Evolutionary conservation across 2,113 vertebrate genomes (phyloP).

Genomic region (Amblyornis subalaris): DNA sequence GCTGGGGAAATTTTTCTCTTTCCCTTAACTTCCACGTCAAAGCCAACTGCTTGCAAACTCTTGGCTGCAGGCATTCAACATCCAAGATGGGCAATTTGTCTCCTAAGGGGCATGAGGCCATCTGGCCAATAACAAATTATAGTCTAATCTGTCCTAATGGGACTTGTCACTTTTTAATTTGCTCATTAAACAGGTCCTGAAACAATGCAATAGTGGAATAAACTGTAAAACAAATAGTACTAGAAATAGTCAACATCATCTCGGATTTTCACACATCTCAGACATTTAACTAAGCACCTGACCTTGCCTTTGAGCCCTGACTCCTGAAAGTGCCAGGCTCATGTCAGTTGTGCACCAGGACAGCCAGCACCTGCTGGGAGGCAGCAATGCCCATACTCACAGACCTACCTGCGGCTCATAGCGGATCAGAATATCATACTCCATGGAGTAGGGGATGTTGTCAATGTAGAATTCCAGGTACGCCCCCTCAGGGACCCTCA

Average conservation of each 20-base stretch:
- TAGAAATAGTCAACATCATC: not conserved
- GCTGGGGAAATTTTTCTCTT: not conserved
- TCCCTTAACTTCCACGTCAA: not conserved
- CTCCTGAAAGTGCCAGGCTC: not conserved
- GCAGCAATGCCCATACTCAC: not conserved
- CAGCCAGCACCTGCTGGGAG: not conserved
- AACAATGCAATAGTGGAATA: not conserved
- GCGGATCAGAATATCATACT: conserved; percentile 91
- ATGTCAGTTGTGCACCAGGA: not conserved
- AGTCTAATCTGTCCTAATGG: not conserved
- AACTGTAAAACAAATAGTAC: not conserved
- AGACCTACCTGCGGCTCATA: conserved; percentile 91
- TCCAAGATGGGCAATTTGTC: not conserved
- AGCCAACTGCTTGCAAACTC: not conserved
- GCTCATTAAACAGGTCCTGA: not conserved
- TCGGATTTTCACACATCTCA: not conserved
- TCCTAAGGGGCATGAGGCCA: fast-evolving
- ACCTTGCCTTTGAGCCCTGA: not conserved
- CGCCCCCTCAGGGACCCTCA: conserved; percentile 88
- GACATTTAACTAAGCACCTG: not conserved
- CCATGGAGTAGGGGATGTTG: conserved; percentile 94
- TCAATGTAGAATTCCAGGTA: conserved; percentile 90
- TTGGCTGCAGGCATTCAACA: not conserved
- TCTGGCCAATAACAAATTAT: not conserved
- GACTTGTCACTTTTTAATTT: not conserved